These are phyloP conservation scores for Chelon labrosus DNA, from an alignment of 2,797 vertebrate species.

Conservation along the genomic window DNA sequence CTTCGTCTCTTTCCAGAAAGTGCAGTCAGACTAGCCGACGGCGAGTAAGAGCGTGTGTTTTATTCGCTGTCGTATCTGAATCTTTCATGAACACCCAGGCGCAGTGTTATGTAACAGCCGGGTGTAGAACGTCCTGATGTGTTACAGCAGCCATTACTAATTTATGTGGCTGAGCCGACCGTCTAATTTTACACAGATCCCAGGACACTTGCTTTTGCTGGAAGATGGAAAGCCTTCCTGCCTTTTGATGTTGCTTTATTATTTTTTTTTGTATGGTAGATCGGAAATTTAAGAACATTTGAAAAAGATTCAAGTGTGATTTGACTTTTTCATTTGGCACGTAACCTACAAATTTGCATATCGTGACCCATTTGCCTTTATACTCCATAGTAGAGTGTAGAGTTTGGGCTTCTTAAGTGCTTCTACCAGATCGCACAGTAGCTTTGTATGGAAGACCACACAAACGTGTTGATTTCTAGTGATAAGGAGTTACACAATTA, in stretches of 20 bases:
- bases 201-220: slow-evolving; percentile 9
- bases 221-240: slow-evolving; percentile 1
- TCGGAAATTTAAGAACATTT: too few relatives aligned
- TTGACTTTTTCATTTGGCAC: neutral
- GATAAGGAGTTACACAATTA: too few relatives aligned
- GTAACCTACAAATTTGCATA: neutral
- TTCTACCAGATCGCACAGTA: neutral
- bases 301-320: neutral
- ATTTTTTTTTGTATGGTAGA: too few relatives aligned
- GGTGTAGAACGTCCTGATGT: slow-evolving; percentile 54
- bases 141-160: slow-evolving; percentile 71
- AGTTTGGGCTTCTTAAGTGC: neutral
- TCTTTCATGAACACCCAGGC: slow-evolving; percentile 66
- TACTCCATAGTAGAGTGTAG: neutral
- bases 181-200: slow-evolving; percentile 45
- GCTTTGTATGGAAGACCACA: too few relatives aligned
- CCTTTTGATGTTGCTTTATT: slow-evolving; percentile 19
- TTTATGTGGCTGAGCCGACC: slow-evolving; percentile 50
- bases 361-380: neutral
- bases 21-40: slow-evolving; percentile 7
- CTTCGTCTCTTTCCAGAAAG: neutral
- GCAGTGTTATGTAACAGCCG: slow-evolving; percentile 68
- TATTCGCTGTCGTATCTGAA: slow-evolving; percentile 49
- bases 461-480: too few relatives aligned
- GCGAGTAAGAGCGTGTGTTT: slow-evolving; percentile 34